Conservation (phyloP, 2,797 vertebrate genomes). For the Galago senegalensis region DNA sequence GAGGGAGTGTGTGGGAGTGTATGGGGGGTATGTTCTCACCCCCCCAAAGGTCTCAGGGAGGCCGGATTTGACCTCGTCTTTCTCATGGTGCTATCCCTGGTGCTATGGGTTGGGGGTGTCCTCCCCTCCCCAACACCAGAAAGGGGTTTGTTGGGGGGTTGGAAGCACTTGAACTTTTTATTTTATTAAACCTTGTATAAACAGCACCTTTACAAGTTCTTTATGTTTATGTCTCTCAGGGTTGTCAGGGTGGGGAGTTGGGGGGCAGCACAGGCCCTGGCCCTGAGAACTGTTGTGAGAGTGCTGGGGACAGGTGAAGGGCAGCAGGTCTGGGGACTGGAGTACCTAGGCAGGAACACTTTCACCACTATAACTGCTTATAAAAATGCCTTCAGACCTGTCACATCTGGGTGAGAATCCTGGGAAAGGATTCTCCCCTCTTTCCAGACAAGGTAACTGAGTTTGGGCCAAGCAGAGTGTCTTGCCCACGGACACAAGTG, state of each 20-base stretch:
- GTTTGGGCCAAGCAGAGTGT: background rate
- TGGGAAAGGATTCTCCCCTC: background rate
- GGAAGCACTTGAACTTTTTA: slow-evolving; percentile 85
- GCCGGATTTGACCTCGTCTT: slow-evolving; percentile 76
- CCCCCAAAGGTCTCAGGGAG: slow-evolving; percentile 82
- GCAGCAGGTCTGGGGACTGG: background rate
- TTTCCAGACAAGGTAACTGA: background rate
- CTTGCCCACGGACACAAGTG: background rate
- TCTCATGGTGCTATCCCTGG: slow-evolving; percentile 85
- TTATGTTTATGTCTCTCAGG: background rate
- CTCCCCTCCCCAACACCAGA: slow-evolving; percentile 65
- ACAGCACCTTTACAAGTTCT: background rate
- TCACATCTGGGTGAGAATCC: background rate
- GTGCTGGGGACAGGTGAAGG: background rate
- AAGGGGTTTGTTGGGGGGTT: slow-evolving; percentile 56
- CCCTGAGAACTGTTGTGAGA: no score
- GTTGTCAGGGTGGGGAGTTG: background rate
- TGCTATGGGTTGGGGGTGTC: slow-evolving; percentile 79
- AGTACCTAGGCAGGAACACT: background rate
- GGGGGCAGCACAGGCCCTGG: background rate
- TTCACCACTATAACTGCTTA: fast-evolving
- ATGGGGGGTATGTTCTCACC: background rate
- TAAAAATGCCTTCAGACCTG: background rate
- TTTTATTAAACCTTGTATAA: slow-evolving; percentile 80
- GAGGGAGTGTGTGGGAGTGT: background rate